Evolutionary conservation across 2,888 invertebrate genomes (phyloP).

Genomic region (Anthrax anthrax): DNA sequence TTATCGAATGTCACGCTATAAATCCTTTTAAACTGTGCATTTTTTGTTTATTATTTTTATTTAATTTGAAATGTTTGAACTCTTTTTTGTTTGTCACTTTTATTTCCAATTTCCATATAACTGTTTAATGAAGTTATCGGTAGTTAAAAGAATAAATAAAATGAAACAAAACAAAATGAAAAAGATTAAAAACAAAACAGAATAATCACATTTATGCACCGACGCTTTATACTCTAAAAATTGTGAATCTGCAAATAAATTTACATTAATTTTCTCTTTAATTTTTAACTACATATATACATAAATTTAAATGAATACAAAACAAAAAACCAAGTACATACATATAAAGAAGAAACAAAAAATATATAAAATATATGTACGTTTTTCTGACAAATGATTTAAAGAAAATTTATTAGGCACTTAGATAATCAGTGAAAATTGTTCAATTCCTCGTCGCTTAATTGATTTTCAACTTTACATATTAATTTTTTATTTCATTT

Average conservation of each 20-base stretch:
- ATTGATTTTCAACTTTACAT: slow-evolving; percentile 2
- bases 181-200: background rate
- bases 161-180: background rate
- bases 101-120: too few relatives aligned
- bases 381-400: slow-evolving; percentile 29
- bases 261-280: background rate
- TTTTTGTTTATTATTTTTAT: background rate
- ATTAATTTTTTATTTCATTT: background rate
- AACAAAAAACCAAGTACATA: too few relatives aligned
- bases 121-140: too few relatives aligned
- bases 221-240: background rate
- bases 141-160: too few relatives aligned
- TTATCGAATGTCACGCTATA: background rate
- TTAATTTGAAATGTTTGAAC: too few relatives aligned
- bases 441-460: slow-evolving; percentile 8
- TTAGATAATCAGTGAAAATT: slow-evolving; percentile 23
- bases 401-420: slow-evolving; percentile 34
- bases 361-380: slow-evolving; percentile 1
- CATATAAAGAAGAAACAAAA: background rate
- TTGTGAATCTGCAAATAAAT: too few relatives aligned
- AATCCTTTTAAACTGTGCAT: background rate
- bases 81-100: too few relatives aligned
- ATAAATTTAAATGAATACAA: background rate
- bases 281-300: too few relatives aligned
- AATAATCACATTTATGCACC: background rate